Percentiles rank a stretch among this genome's conserved stretches.
phyloP scores from a whole-genome alignment of 2,113 vertebrate species.

The Naja naja region DNA sequence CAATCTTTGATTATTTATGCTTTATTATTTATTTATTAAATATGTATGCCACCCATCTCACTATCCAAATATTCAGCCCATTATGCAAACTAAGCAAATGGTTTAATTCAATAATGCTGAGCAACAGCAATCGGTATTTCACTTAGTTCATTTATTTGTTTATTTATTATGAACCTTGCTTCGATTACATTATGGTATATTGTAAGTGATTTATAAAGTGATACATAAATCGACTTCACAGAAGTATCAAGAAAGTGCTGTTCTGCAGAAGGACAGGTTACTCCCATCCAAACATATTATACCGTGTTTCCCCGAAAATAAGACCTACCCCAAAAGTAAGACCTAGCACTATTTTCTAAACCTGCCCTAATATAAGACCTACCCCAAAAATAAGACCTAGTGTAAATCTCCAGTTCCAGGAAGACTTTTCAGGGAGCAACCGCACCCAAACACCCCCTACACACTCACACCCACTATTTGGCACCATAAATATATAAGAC shows the following conservation, averaged over 20 bases:
- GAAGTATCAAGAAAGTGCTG: not conserved
- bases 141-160: not conserved
- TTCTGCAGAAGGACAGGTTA: too few relatives aligned
- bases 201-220: not conserved
- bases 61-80: not conserved
- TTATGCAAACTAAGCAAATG: not conserved
- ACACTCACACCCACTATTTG: too few relatives aligned
- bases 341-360: too few relatives aligned
- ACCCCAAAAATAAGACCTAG: too few relatives aligned
- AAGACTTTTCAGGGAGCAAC: too few relatives aligned
- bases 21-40: not conserved
- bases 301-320: too few relatives aligned
- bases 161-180: not conserved
- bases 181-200: not conserved
- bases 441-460: too few relatives aligned
- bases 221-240: not conserved
- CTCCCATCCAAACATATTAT: not conserved
- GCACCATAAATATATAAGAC: too few relatives aligned
- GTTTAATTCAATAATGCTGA: not conserved
- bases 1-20: not conserved
- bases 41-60: not conserved
- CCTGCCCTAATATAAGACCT: too few relatives aligned
- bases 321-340: too few relatives aligned
- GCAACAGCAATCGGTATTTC: not conserved
- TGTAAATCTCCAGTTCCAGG: too few relatives aligned